Percentiles rank a stretch among this genome's conserved stretches.
These are phyloP conservation scores for Neelides folsomi DNA, from an alignment of 2,888 invertebrate genomes.

Conservation along the genomic window DNA sequence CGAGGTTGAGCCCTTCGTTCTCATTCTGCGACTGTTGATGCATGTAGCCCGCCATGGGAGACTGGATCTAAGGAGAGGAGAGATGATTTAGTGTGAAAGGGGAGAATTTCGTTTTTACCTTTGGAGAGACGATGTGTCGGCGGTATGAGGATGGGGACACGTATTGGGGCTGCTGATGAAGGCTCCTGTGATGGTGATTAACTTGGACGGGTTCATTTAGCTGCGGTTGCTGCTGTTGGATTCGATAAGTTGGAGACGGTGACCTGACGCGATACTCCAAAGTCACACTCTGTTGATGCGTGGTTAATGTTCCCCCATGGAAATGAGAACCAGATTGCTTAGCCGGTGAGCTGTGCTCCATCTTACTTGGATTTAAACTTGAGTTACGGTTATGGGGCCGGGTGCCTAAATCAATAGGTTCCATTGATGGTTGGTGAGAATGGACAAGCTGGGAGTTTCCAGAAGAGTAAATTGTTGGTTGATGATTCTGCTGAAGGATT, in stretches of 20 bases:
- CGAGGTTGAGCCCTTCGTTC: conserved; percentile 30
- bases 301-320: conserved; percentile 1
- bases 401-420: too few species aligned
- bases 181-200: conserved; percentile 7
- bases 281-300: conserved; percentile 3
- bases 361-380: too few species aligned
- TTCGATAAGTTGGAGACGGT: conserved; percentile 23
- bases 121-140: conserved; percentile 22
- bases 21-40: conserved; percentile 12
- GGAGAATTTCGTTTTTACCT: conserved; percentile 10
- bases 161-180: conserved; percentile 8
- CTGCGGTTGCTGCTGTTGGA: conserved; percentile 13
- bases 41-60: conserved; percentile 18
- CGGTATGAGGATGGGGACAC: conserved; percentile 14
- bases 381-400: too few species aligned
- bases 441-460: too few species aligned
- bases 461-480: too few species aligned
- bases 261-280: conserved; percentile 21
- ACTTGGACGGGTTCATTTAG: conserved; percentile 18
- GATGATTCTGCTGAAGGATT: conserved; percentile 7
- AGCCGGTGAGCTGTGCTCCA: neutral
- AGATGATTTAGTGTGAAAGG: neutral
- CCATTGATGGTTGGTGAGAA: too few species aligned
- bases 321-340: conserved; percentile 2
- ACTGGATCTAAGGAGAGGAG: conserved; percentile 7